Conservation (phyloP, 1,140 invertebrate species). For the Gryon sp. region DNA sequence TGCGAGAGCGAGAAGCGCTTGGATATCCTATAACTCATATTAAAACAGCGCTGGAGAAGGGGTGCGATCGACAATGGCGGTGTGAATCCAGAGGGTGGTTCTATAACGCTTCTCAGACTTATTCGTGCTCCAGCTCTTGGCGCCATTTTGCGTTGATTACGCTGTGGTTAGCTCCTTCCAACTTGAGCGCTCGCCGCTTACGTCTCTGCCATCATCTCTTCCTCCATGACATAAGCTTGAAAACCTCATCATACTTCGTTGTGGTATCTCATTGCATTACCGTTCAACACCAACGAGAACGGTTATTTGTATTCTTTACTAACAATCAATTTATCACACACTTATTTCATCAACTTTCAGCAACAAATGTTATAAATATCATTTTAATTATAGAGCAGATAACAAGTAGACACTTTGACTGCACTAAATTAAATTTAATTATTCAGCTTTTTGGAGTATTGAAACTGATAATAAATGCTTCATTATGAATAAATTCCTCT, state of each 20-base stretch:
- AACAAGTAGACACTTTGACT: too few species aligned
- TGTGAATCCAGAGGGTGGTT: conserved; percentile 61
- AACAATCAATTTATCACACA: conserved; percentile 17
- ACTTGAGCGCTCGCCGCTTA: conserved; percentile 40
- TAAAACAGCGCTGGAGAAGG: conserved; percentile 44
- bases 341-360: too few species aligned
- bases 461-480: too few species aligned
- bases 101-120: conserved; percentile 63
- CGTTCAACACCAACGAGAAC: conserved; percentile 25
- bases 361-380: too few species aligned
- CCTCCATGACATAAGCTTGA: conserved; percentile 12
- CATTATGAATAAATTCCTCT: too few species aligned
- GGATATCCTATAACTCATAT: conserved; percentile 63
- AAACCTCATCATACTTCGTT: conserved; percentile 44
- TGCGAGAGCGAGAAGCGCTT: conserved; percentile 20
- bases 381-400: too few species aligned
- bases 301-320: background rate
- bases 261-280: conserved; percentile 26
- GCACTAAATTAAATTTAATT: too few species aligned
- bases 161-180: conserved; percentile 76
- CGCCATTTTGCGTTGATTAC: conserved; percentile 78
- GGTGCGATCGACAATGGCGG: conserved; percentile 66
- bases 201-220: conserved; percentile 18
- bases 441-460: too few species aligned
- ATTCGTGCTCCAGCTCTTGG: conserved; percentile 70